phyloP scores from a whole-genome alignment of 1,140 invertebrate species.

The Aphelinus atriplicis region DNA sequence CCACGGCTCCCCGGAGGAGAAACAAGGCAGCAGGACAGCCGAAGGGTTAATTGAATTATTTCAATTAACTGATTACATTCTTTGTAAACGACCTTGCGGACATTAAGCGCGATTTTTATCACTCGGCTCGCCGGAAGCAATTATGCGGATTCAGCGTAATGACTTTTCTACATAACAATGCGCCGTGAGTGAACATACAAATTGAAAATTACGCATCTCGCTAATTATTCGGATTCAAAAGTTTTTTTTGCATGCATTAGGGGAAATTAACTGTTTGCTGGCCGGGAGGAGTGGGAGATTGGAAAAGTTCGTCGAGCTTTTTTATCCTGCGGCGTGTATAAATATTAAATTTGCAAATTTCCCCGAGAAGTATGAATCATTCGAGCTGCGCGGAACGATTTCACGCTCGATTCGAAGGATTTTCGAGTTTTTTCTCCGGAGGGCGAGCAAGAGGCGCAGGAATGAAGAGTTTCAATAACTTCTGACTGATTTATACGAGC shows the following conservation, averaged over 20 bases:
- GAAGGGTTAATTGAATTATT: slow-evolving; percentile 35
- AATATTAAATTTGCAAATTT: too few relatives aligned
- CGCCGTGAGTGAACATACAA: neutral
- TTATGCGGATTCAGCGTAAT: slow-evolving; percentile 17
- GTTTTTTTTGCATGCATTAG: too few relatives aligned
- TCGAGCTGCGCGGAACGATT: too few relatives aligned
- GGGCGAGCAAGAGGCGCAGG: neutral
- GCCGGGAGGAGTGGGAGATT: too few relatives aligned
- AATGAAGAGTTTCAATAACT: too few relatives aligned
- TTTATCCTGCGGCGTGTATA: too few relatives aligned
- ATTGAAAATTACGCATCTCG: slow-evolving; percentile 13
- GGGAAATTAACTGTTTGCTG: too few relatives aligned
- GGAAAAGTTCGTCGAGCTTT: too few relatives aligned
- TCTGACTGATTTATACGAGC: too few relatives aligned
- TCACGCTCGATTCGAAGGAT: too few relatives aligned
- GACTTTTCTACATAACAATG: slow-evolving; percentile 24
- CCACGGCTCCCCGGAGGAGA: neutral
- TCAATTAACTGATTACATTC: slow-evolving; percentile 35
- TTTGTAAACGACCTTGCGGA: slow-evolving; percentile 10
- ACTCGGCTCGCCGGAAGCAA: slow-evolving; percentile 1
- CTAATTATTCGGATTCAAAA: slow-evolving; percentile 4
- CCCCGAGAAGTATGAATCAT: too few relatives aligned
- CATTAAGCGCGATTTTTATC: slow-evolving; percentile 27
- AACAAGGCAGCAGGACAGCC: neutral
- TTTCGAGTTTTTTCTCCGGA: too few relatives aligned